Evolutionary conservation across 2,113 vertebrate genomes (phyloP), one percentile per base, ranked within the genome.

Genomic region (Parotia lawesii): DNA sequence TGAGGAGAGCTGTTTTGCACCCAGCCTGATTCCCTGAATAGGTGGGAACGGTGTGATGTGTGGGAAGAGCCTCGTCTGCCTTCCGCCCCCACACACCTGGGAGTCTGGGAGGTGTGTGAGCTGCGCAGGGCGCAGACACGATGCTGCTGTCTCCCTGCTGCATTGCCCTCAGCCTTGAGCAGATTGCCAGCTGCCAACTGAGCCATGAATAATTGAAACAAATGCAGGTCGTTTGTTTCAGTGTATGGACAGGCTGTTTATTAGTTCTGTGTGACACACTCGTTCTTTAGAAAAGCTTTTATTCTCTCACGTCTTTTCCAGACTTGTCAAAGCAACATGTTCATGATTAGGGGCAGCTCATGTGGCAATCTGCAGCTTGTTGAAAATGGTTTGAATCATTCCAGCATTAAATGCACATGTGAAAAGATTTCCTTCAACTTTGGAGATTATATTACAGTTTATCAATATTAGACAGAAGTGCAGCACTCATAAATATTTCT

Each of bases 11-110:
- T 72, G 27, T 20, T 88, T 37, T 86, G 76, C 73, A 51, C 42
- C 28, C 87, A 62, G 64, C 58, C 83, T 7, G 16, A 9, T 61
- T 93, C 50, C 54, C 45, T 79, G 89, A 45, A 31, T 76, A 94
- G 91, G 78, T 85, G 78, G 93, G 62, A 57, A 73, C 60, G 60
- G 88, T 92, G 95, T 33, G 75, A 58, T 85, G 79, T 19, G 91
- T 92, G 81, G 89, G 89, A 92, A 70, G 87, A 87, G 74, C 71
- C 91, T 69, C 82, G 91, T 92, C 85, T 93, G 0, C 54, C 89
- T 95, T 83, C 81, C 87, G 15, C 87, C 82, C 85, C 58, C 38
- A 0, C 73, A 47, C 87, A 95, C 89, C 87, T 92, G 89, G 70
- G 77, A 75, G 94, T 85, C 89, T 94, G 11, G 54, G 57, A 85